Percentiles rank a stretch among this genome's conserved stretches.
phyloP scores from a whole-genome alignment of 64 coral and sea anemone species.

The Acropora yongei region DNA sequence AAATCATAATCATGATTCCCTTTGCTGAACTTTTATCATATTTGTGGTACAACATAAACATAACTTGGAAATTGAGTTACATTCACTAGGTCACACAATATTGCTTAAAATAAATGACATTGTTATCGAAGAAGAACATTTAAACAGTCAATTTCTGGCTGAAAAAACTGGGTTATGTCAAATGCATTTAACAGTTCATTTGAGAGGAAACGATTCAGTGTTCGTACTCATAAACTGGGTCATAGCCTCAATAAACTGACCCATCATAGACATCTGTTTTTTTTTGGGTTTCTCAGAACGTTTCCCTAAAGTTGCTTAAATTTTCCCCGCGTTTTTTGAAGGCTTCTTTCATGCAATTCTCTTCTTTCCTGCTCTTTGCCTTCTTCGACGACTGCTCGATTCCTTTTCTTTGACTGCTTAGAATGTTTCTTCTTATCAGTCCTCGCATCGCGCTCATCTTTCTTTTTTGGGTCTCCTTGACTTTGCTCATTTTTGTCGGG shows the following conservation, averaged over 20 bases:
- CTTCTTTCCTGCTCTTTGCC: neutral
- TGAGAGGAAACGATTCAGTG: neutral
- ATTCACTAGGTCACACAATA: conserved; percentile 15
- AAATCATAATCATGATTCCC: neutral
- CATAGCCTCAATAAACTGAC: neutral
- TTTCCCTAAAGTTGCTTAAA: conserved; percentile 19
- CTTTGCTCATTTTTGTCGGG: conserved; percentile 13
- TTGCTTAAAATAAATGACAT: conserved; percentile 8
- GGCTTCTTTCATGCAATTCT: conserved; percentile 10
- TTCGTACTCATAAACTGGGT: conserved; percentile 6
- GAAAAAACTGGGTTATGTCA: neutral
- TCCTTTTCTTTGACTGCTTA: conserved; percentile 15
- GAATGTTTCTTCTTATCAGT: neutral
- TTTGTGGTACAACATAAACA: conserved; percentile 27
- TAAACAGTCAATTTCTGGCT: conserved; percentile 16
- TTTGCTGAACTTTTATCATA: conserved; percentile 24
- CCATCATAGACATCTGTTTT: neutral
- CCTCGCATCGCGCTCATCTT: neutral
- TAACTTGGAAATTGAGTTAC: conserved; percentile 20
- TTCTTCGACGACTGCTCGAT: conserved; percentile 7
- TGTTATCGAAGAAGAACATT: conserved; percentile 31
- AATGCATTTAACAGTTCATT: conserved; percentile 18
- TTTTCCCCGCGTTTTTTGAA: conserved; percentile 20
- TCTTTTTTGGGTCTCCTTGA: conserved; percentile 3
- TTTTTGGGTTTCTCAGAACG: neutral